Conservation (phyloP, 2,113 vertebrate species). For the Tautogolabrus adspersus region DNA sequence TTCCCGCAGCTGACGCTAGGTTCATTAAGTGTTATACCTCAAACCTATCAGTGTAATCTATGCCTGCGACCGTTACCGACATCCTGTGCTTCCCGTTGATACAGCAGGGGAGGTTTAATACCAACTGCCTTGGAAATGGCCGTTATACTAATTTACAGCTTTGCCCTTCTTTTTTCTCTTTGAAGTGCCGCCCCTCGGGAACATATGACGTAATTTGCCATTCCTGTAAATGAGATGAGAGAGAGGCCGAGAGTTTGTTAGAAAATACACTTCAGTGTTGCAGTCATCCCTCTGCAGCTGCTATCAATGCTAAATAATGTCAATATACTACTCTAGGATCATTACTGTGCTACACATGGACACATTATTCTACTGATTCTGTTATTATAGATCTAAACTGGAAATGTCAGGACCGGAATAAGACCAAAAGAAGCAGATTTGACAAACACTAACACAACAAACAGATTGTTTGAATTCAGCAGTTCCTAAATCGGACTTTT, state of each 20-base stretch:
- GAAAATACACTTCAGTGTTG: constrained; percentile 16
- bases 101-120: not conserved
- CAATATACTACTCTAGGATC: not conserved
- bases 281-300: constrained; percentile 22
- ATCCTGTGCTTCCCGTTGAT: not conserved
- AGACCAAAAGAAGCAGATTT: too few relatives aligned
- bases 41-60: constrained; percentile 20
- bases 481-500: not conserved
- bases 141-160: constrained; percentile 42
- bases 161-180: constrained; percentile 40
- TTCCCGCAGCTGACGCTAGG: constrained; percentile 17
- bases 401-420: too few relatives aligned
- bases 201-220: constrained; percentile 48
- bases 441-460: too few relatives aligned
- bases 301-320: constrained; percentile 4
- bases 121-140: constrained; percentile 22
- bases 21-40: constrained; percentile 26
- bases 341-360: too few relatives aligned
- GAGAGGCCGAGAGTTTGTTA: constrained; percentile 11
- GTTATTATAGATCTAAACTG: too few relatives aligned
- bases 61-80: not conserved
- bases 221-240: constrained; percentile 56
- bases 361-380: too few relatives aligned
- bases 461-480: not conserved
- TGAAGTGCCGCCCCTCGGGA: constrained; percentile 48